Base-by-base conservation (phyloP, 2,888 invertebrate species). In the Tethea ocularis region DNA sequence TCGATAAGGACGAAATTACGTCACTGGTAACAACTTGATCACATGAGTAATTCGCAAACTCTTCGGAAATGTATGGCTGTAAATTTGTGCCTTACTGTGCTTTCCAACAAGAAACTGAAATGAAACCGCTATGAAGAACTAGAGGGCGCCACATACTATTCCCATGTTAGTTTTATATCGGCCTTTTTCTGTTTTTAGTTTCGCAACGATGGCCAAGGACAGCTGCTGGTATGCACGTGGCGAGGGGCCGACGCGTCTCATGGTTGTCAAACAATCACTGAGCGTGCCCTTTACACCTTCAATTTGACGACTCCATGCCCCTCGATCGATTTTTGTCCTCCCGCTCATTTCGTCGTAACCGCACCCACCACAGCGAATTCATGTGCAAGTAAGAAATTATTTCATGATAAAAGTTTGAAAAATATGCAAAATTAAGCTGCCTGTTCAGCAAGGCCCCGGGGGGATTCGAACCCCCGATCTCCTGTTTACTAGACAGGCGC, bases 141-240 rank as follows among this genome's bases (percentile, higher is more conserved):
- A 41, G n/a, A 41, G 17, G 41, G 29, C 29, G 29, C 29, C 29
- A 29, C 29, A 29, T 29, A 8, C n/a, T 29, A 29, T 29, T 7
- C 7, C 29, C 24, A 24, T 29, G 2, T 29, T 8, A 29, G 8
- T 10, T 15, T 15, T 7, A 52, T 57, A 71, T 13, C 56, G 58
- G n/a, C 17, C 60, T 24, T 38, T 61, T 61, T 61, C 58, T 54
- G 54, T 46, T 72, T 72, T 52, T 61, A 94, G 93, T 88, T 96
- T 68, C 93, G 94, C 68, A 94, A 94, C 58, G 83, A 86, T 24
- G 93, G 91, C 0, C 93, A 93, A 73, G 94, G 94, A 0, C 86
- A 83, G 56, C 79, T 96, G 53, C 85, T 89, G 56, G 93, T 95
- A 1, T 96, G 96, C 74, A 93, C 94, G 57, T 93, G 95, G 82